These are phyloP conservation scores for Troilus luridus DNA, from an alignment of 2,888 invertebrate genomes.

Conservation along the genomic window DNA sequence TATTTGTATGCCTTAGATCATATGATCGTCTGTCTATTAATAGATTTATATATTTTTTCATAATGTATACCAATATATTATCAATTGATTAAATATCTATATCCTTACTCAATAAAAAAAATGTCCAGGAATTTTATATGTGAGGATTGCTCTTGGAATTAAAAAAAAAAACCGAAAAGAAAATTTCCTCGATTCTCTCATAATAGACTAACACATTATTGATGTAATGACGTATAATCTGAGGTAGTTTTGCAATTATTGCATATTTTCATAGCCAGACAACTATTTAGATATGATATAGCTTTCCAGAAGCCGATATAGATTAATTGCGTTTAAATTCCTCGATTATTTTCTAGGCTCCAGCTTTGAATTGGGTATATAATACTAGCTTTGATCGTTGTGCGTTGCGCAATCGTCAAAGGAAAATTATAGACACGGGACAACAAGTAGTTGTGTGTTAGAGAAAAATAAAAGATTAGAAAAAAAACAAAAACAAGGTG, in stretches of 20 bases:
- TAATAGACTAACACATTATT: neutral
- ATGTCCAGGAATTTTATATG: neutral
- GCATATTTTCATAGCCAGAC: neutral
- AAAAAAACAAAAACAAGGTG: neutral
- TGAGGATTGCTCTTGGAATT: neutral
- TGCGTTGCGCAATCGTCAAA: neutral
- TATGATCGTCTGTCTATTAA: neutral
- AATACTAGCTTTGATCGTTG: neutral
- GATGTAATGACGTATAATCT: neutral
- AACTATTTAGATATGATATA: neutral
- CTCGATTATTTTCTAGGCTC: neutral
- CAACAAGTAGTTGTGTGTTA: neutral
- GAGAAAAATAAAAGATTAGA: neutral
- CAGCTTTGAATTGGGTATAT: neutral
- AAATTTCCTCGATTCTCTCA: neutral
- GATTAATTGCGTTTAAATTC: neutral
- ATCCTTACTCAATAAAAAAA: neutral
- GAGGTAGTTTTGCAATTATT: neutral
- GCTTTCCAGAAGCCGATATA: neutral
- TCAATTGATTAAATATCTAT: neutral
- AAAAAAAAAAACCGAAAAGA: neutral
- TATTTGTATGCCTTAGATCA: neutral
- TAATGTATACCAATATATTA: neutral
- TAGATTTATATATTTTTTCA: neutral
- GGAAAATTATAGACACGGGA: neutral